Conservation (phyloP, 2,113 vertebrate genomes). For the Burhinus bistriatus region DNA sequence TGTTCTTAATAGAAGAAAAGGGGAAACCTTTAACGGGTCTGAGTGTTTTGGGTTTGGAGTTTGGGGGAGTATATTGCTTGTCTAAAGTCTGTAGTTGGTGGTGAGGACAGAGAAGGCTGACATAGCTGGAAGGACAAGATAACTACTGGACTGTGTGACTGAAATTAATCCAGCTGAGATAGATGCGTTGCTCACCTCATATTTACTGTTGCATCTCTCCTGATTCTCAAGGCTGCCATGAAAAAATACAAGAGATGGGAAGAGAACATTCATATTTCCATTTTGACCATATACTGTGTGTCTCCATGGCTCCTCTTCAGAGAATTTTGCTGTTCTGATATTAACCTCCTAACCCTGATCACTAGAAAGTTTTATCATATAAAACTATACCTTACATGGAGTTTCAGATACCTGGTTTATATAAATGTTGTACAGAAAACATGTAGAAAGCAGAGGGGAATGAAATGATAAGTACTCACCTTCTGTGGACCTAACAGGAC, state of each 20-base stretch:
- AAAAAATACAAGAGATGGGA: background rate
- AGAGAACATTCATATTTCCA: background rate
- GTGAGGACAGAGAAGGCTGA: background rate
- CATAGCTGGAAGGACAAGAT: constrained; percentile 5
- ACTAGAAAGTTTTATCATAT: background rate
- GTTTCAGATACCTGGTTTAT: background rate
- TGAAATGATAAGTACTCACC: background rate
- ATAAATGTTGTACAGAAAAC: background rate
- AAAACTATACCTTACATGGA: background rate
- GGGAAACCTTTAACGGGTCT: constrained; percentile 61
- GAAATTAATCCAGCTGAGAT: background rate
- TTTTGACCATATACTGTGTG: background rate
- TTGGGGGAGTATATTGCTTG: background rate
- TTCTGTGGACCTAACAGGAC: background rate
- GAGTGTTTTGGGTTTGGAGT: constrained; percentile 17
- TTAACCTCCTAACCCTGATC: background rate
- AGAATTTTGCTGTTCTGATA: background rate
- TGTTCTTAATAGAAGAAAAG: constrained; percentile 48
- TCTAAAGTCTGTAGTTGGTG: background rate
- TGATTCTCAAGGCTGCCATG: background rate
- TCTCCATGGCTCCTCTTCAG: background rate
- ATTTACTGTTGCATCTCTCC: background rate
- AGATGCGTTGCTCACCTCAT: background rate
- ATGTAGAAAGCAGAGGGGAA: background rate
- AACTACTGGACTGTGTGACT: background rate